Evolutionary conservation across 1,140 invertebrate genomes (phyloP).

Genomic region (Idris sp.): DNA sequence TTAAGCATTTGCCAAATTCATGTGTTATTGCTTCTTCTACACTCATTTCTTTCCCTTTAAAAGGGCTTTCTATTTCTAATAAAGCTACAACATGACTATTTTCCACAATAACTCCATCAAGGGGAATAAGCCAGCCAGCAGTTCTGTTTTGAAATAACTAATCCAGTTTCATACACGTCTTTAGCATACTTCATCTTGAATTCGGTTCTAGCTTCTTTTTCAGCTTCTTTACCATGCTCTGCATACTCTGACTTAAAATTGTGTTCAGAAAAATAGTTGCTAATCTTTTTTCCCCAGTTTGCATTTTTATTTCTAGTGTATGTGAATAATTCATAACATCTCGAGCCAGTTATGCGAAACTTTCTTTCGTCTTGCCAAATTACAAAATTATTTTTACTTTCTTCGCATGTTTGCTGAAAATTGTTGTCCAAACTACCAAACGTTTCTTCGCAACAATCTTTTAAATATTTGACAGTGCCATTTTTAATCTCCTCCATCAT

Average conservation of each 20-base stretch:
- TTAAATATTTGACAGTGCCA: neutral
- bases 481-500: constrained; percentile 5
- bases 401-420: constrained; percentile 22
- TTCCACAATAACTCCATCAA: constrained; percentile 53
- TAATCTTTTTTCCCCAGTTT: constrained; percentile 23
- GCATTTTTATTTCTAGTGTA: constrained; percentile 34
- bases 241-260: constrained; percentile 40
- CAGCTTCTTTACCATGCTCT: constrained; percentile 32
- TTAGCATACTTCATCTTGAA: constrained; percentile 13
- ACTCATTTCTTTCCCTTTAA: no score
- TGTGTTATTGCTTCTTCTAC: no score
- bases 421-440: constrained; percentile 13
- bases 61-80: no score
- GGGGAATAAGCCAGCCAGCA: constrained; percentile 43
- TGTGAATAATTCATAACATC: constrained; percentile 28
- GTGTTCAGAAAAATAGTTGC: constrained; percentile 9
- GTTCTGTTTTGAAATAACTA: constrained; percentile 33
- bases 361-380: constrained; percentile 16
- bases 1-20: no score
- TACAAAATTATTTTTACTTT: constrained; percentile 1
- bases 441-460: constrained; percentile 10
- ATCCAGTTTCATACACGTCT: constrained; percentile 19
- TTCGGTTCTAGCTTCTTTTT: constrained; percentile 21
- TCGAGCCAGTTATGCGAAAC: constrained; percentile 26
- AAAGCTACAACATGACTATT: no score